Evolutionary conservation across 2,888 invertebrate species (phyloP).

Genomic region (Nomada goodeniana): DNA sequence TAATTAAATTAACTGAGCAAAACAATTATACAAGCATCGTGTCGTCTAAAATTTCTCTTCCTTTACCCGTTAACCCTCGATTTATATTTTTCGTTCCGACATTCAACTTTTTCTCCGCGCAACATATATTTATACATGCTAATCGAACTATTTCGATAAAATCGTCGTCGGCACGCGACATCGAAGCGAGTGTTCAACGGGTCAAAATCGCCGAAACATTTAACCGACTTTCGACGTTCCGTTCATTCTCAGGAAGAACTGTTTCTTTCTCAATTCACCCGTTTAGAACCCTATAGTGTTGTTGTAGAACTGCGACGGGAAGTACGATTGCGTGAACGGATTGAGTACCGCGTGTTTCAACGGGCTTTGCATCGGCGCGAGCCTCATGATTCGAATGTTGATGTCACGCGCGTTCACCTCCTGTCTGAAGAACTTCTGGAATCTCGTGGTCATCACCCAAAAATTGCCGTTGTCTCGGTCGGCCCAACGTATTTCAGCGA

Average conservation of each 20-base stretch:
- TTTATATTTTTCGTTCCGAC: too few species aligned
- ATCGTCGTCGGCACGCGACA: too few species aligned
- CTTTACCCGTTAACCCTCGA: too few species aligned
- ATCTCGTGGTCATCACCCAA: constrained; percentile 91
- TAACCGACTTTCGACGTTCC: too few species aligned
- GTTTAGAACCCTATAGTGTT: constrained; percentile 63
- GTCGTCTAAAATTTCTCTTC: not conserved
- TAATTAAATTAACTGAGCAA: not conserved
- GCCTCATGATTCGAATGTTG: constrained; percentile 90
- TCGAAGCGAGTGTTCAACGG: too few species aligned
- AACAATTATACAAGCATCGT: not conserved
- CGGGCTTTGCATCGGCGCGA: constrained; percentile 75
- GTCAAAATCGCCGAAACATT: too few species aligned
- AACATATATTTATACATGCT: too few species aligned
- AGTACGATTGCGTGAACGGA: not conserved
- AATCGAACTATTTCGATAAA: too few species aligned
- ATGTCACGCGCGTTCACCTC: constrained; percentile 89
- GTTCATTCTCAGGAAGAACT: too few species aligned
- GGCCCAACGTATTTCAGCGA: constrained; percentile 90
- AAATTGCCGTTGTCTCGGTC: constrained; percentile 89
- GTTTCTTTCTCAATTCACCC: not conserved
- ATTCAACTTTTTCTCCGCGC: too few species aligned
- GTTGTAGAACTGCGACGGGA: constrained; percentile 69
- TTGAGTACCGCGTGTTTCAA: constrained; percentile 1
- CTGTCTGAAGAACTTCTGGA: constrained; percentile 92